Conservation (phyloP, 30 jellyfish, hydroid and myxozoan genomes). For the Cassiopea andromeda region DNA sequence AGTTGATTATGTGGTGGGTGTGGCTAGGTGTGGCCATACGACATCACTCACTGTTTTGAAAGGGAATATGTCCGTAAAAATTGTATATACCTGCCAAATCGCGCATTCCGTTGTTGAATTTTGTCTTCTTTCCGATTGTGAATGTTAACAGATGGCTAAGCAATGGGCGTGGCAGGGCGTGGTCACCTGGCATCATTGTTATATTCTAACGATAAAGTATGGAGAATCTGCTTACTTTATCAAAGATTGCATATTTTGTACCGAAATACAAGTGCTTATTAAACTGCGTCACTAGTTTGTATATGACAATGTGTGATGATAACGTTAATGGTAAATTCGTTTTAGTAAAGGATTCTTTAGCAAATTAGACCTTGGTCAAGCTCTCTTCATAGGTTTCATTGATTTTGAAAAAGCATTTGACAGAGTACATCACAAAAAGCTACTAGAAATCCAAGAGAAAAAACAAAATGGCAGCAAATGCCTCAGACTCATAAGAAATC, state of each 20-base stretch:
- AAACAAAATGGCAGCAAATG: no score
- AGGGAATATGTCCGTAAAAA: constrained; percentile 7
- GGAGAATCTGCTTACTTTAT: constrained; percentile 14
- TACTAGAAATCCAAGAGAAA: no score
- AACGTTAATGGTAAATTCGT: constrained; percentile 21
- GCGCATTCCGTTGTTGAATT: constrained; percentile 7
- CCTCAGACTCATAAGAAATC: no score
- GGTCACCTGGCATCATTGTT: constrained; percentile 26
- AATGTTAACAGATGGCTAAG: constrained; percentile 15
- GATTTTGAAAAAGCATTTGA: no score
- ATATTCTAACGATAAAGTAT: neutral
- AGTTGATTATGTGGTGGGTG: constrained; percentile 23
- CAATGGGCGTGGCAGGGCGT: constrained; percentile 21
- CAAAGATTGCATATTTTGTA: constrained; percentile 28
- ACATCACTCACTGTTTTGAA: constrained; percentile 50
- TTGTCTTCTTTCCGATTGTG: constrained; percentile 20
- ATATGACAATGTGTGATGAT: constrained; percentile 35
- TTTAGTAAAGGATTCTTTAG: no score
- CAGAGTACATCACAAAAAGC: no score
- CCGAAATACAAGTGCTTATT: constrained; percentile 14
- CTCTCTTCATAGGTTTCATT: no score
- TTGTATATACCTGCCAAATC: constrained; percentile 15
- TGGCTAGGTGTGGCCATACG: neutral
- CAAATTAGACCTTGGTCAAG: no score
- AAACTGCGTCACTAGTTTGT: constrained; percentile 36